A percentile compares a stretch with the other conserved stretches of the same genome.
phyloP scores from a whole-genome alignment of 2,797 vertebrate species.

The Margarornis squamiger region DNA sequence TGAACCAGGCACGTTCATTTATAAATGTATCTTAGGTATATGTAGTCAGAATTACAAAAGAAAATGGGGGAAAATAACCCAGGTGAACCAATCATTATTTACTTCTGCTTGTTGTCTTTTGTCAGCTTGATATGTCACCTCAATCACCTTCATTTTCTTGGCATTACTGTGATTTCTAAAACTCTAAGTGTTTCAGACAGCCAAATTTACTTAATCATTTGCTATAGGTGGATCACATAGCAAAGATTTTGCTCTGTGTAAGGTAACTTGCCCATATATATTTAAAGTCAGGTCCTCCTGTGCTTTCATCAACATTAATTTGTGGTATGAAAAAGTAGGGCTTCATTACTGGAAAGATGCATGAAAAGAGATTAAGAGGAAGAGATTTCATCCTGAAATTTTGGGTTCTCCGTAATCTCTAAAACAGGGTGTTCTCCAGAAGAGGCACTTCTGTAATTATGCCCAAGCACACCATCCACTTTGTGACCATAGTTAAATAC shows the following conservation, averaged over 20 bases:
- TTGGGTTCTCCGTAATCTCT: background rate
- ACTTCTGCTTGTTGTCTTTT: background rate
- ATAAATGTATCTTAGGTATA: constrained; percentile 5
- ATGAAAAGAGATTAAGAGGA: background rate
- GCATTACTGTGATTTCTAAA: background rate
- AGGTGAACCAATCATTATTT: background rate
- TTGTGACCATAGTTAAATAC: background rate
- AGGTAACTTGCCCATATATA: background rate
- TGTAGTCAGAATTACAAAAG: background rate
- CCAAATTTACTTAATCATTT: background rate
- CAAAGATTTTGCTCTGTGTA: background rate
- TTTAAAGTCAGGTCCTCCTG: background rate
- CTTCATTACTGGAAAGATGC: background rate
- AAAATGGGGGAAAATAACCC: background rate
- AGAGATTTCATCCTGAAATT: background rate
- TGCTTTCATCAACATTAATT: background rate
- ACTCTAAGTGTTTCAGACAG: background rate
- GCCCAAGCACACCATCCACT: background rate
- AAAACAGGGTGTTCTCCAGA: background rate
- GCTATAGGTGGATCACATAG: background rate
- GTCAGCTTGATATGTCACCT: background rate
- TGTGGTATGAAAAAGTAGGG: background rate
- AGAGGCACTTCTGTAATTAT: background rate
- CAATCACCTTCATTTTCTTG: background rate
- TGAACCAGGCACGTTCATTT: constrained; percentile 2